These are phyloP conservation scores for Athrips mouffetella DNA, from an alignment of 2,888 invertebrate species.

Conservation along the genomic window DNA sequence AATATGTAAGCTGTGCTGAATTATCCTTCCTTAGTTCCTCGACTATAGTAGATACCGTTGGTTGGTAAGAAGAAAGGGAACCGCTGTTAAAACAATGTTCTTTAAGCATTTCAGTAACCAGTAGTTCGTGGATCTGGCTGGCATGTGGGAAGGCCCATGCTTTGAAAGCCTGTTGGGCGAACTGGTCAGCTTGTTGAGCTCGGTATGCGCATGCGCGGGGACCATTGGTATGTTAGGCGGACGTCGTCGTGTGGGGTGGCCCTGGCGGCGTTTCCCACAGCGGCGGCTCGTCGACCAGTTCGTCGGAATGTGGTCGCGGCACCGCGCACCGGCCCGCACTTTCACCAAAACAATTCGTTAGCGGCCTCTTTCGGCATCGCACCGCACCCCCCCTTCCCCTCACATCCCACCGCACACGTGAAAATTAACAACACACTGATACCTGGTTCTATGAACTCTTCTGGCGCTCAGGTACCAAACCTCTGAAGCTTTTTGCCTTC, in stretches of 20 bases:
- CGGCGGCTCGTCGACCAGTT: slow-evolving; percentile 74
- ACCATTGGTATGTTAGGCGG: slow-evolving; percentile 16
- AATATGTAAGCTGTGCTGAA: too few species aligned
- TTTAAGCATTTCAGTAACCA: too few species aligned
- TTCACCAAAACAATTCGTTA: slow-evolving; percentile 79
- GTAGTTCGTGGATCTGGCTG: too few species aligned
- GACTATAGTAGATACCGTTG: too few species aligned
- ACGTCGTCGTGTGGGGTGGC: slow-evolving; percentile 65
- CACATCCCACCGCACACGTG: slow-evolving; percentile 64
- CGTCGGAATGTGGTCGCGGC: slow-evolving; percentile 77
- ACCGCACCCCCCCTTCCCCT: slow-evolving; percentile 55
- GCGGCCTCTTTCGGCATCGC: slow-evolving; percentile 75
- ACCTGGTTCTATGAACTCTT: slow-evolving; percentile 41
- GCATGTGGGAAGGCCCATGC: too few species aligned
- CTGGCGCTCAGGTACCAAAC: background rate
- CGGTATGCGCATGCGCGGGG: slow-evolving; percentile 14
- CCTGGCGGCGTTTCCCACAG: slow-evolving; percentile 78
- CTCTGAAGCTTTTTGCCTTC: background rate
- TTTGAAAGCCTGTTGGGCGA: slow-evolving; percentile 1
- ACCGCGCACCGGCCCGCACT: slow-evolving; percentile 74
- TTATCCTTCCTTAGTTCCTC: too few species aligned
- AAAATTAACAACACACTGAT: slow-evolving; percentile 70
- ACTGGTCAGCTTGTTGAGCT: slow-evolving; percentile 6
- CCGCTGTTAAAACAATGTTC: too few species aligned
- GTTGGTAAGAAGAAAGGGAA: too few species aligned